These are phyloP conservation scores for Thaumatotibia leucotreta DNA, from an alignment of 1,140 invertebrate species.

Conservation along the genomic window DNA sequence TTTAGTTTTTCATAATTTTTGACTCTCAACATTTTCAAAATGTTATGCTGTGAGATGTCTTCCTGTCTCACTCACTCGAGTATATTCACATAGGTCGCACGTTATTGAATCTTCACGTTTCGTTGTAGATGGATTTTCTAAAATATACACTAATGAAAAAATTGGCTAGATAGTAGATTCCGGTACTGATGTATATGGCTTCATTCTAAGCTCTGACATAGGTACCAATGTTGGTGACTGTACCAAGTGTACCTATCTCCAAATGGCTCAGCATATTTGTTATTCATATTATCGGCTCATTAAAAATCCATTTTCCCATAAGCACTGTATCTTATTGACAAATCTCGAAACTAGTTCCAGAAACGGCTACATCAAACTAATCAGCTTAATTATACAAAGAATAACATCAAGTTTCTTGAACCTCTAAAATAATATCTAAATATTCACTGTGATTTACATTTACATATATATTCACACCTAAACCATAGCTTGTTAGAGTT, in stretches of 20 bases:
- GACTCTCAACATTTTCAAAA: too few species aligned
- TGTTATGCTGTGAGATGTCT: too few species aligned
- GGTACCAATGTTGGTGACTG: too few species aligned
- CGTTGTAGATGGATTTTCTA: too few species aligned
- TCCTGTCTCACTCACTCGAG: too few species aligned
- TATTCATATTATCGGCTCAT: not conserved
- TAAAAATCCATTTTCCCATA: not conserved
- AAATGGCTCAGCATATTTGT: not conserved
- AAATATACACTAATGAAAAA: too few species aligned
- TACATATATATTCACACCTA: not conserved
- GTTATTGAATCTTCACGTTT: too few species aligned
- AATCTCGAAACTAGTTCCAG: conserved; percentile 1
- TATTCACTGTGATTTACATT: not conserved
- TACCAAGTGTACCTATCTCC: not conserved
- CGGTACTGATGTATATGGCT: not conserved
- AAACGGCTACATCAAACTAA: not conserved
- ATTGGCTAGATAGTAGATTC: too few species aligned
- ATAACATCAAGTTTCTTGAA: conserved; percentile 2
- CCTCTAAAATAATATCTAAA: not conserved
- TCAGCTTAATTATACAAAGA: not conserved
- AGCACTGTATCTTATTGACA: not conserved
- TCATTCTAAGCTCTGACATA: not conserved
- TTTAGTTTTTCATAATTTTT: too few species aligned
- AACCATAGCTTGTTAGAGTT: not conserved
- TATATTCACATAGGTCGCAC: too few species aligned